These are phyloP conservation scores for Corynorhinus townsendii DNA, from an alignment of 2,113 vertebrate genomes.

Conservation along the genomic window DNA sequence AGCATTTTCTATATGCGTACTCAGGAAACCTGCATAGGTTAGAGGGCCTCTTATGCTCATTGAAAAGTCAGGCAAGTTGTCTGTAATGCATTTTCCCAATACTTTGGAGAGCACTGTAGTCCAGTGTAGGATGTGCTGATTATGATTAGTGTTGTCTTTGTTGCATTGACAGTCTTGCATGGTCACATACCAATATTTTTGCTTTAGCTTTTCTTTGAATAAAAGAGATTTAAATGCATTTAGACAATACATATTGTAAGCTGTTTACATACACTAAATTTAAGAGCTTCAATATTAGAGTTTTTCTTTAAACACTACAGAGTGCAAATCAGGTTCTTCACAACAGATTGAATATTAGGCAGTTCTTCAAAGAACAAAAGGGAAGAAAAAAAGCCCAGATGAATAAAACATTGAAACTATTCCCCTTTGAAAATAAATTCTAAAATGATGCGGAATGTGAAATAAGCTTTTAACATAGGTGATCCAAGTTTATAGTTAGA, in stretches of 20 bases:
- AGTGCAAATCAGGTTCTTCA: conserved; percentile 99
- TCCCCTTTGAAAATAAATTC: conserved; percentile 86
- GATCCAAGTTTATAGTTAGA: conserved; percentile 90
- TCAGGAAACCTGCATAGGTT: conserved; percentile 90
- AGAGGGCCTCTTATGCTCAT: conserved; percentile 80
- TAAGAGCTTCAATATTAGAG: conserved; percentile 90
- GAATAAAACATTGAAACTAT: conserved; percentile 82
- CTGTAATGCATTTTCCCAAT: conserved; percentile 88
- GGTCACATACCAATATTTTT: conserved; percentile 87
- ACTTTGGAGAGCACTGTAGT: conserved; percentile 88
- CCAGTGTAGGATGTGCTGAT: conserved; percentile 88
- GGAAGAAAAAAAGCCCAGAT: conserved; percentile 74
- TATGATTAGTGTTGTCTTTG: conserved; percentile 94
- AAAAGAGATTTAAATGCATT: conserved; percentile 94
- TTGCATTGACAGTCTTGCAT: conserved; percentile 86
- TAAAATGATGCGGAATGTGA: conserved; percentile 96
- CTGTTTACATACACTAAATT: conserved; percentile 94
- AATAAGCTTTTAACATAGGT: conserved; percentile 85
- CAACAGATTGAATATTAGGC: conserved; percentile 91
- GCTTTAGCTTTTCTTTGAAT: conserved; percentile 88
- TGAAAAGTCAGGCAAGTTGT: conserved; percentile 82
- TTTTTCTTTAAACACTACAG: conserved; percentile 90
- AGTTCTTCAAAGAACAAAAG: conserved; percentile 74
- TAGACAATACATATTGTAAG: conserved; percentile 91
- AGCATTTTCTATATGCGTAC: conserved; percentile 87